Percentiles rank a stretch among this genome's conserved stretches.
Conservation (phyloP, 2,888 invertebrate genomes). For the Leucozona laternaria region DNA sequence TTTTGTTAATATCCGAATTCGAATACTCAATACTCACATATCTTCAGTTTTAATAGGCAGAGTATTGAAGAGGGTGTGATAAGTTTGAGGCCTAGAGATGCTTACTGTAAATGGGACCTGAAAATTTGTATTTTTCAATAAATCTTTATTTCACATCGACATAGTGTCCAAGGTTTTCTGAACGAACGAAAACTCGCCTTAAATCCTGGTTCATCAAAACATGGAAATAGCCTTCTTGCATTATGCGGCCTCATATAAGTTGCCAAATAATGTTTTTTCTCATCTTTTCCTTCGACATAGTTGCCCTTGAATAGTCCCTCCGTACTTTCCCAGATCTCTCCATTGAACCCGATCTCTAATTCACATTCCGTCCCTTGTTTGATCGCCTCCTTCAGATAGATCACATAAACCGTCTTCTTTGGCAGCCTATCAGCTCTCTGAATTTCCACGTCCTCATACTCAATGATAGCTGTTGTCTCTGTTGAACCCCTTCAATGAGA, state of each 20-base stretch:
- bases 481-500: constrained; percentile 67
- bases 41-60: constrained; percentile 85
- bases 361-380: constrained; percentile 86
- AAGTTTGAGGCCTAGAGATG: constrained; percentile 86
- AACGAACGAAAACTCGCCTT: constrained; percentile 86
- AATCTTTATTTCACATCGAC: not conserved
- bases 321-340: constrained; percentile 87
- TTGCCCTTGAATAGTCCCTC: constrained; percentile 89
- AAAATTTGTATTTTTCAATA: constrained; percentile 79
- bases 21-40: constrained; percentile 87
- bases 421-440: constrained; percentile 85
- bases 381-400: constrained; percentile 86
- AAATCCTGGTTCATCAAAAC: constrained; percentile 91
- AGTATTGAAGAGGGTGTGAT: constrained; percentile 87
- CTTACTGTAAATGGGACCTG: constrained; percentile 89
- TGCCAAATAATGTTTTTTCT: constrained; percentile 85
- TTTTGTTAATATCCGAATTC: no score
- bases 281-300: constrained; percentile 84
- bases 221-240: constrained; percentile 91
- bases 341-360: constrained; percentile 87
- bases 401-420: constrained; percentile 87
- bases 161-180: not conserved
- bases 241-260: constrained; percentile 89
- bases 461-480: constrained; percentile 47
- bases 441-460: constrained; percentile 77